Evolutionary conservation across 2,113 vertebrate species (phyloP), one percentile per base, ranked within the genome.

Genomic region (Martes martes): DNA sequence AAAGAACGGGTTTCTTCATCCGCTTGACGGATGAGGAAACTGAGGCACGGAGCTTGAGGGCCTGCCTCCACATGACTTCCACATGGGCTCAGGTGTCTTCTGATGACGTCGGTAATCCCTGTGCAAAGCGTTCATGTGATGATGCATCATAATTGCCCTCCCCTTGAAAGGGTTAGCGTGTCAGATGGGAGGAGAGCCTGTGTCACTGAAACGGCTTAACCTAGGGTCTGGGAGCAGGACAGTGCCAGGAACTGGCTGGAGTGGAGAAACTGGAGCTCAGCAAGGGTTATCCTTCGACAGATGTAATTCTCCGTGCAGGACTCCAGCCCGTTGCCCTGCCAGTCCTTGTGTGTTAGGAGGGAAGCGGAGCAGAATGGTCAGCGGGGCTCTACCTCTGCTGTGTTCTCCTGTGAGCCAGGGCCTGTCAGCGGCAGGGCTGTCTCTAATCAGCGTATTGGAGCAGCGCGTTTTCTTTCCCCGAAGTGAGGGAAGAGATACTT

Each of bases 251-350:
- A 6, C 2, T 26, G 33, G 42, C 76, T 61, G 23, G 18, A 39
- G 9, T 69, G 52, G 45, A 84, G 85, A 59, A 52, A 73, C 5
- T 15, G 61, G 80, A 57, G 42, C 33, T 0, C 36, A 6, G 26
- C 33, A 57, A 4, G n/a, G 59, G 61, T 9, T 55, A n/a, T 45
- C 16, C 28, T 78, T 42, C 55, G 50, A 14, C 74, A 11, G 1
- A 2, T n/a, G 2, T 5, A 6, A 3, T 45, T 14, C 11, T 15
- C 33, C 9, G 0, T 33, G n/a, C 0, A 6, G 24, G 39, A 15
- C 45, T 24, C 13, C 26, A 47, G 83, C 33, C n/a, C 0, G 5
- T 36, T 69, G 45, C 55, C 78, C 13, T 23, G 28, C 61, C 4
- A 4, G 21, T 13, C 4, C 24, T 4, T 3, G 26, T 24, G 6